These are phyloP conservation scores for Lepeophtheirus nordmannii DNA, from an alignment of 2,888 invertebrate species.

Conservation along the genomic window DNA sequence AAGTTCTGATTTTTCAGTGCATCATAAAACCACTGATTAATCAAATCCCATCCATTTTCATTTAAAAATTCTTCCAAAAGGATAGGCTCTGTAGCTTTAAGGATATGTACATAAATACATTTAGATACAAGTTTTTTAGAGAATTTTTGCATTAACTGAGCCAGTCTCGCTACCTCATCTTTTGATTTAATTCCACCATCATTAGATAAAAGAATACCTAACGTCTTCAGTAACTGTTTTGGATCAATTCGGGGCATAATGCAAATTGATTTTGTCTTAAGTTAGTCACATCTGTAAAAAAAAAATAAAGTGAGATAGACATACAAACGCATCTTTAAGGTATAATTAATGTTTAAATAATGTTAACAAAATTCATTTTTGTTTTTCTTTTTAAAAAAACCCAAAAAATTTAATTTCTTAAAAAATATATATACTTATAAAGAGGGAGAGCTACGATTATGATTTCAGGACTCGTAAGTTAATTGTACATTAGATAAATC, in stretches of 20 bases:
- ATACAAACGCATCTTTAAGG: no score
- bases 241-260: slow-evolving; percentile 32
- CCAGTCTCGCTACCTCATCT: slow-evolving; percentile 33
- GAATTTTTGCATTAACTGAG: slow-evolving; percentile 35
- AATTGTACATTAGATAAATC: no score
- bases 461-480: no score
- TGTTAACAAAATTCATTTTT: no score
- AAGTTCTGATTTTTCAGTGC: slow-evolving; percentile 11
- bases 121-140: slow-evolving; percentile 35
- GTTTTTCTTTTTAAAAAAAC: no score
- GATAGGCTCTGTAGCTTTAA: slow-evolving; percentile 33
- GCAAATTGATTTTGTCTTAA: no score
- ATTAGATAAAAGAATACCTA: slow-evolving; percentile 32
- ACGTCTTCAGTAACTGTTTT: slow-evolving; percentile 33
- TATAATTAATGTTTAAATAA: no score
- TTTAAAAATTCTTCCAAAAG: slow-evolving; percentile 30
- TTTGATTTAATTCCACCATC: slow-evolving; percentile 34
- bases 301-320: no score
- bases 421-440: no score
- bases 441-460: no score
- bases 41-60: slow-evolving; percentile 20
- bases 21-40: slow-evolving; percentile 23
- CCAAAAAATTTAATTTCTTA: no score
- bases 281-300: no score
- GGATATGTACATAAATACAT: slow-evolving; percentile 36